Percentiles rank a stretch among this genome's conserved stretches.
Evolutionary conservation across 2,888 invertebrate genomes (phyloP).

Genomic region (Chrysolina haemoptera): DNA sequence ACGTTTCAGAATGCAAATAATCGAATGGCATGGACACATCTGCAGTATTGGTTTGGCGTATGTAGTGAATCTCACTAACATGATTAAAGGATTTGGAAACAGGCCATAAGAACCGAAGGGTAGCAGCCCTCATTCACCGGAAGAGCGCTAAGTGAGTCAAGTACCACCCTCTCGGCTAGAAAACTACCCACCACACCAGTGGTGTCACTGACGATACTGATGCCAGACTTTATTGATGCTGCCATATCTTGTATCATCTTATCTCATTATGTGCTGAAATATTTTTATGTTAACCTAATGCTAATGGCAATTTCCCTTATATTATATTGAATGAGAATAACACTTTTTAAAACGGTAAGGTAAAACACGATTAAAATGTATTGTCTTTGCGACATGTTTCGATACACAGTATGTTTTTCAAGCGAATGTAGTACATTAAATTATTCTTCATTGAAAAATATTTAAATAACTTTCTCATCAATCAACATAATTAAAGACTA

Average conservation of each 20-base stretch:
- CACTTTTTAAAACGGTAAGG: too few species aligned
- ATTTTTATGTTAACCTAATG: too few species aligned
- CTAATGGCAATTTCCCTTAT: too few species aligned
- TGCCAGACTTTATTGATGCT: background rate
- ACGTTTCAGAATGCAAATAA: slow-evolving; percentile 30
- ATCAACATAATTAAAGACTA: too few species aligned
- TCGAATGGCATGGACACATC: slow-evolving; percentile 29
- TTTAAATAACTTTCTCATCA: too few species aligned
- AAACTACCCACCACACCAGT: slow-evolving; percentile 38
- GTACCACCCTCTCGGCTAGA: slow-evolving; percentile 55
- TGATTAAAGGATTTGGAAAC: slow-evolving; percentile 64
- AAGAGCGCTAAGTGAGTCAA: slow-evolving; percentile 49
- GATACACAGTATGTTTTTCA: too few species aligned
- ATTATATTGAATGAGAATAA: too few species aligned
- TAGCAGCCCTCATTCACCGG: slow-evolving; percentile 62
- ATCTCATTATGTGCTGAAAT: too few species aligned
- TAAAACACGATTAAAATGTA: too few species aligned
- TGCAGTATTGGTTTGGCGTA: slow-evolving; percentile 46
- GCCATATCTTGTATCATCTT: background rate
- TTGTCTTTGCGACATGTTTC: too few species aligned
- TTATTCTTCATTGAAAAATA: too few species aligned
- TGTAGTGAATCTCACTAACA: slow-evolving; percentile 52
- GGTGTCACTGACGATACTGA: background rate
- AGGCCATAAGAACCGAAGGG: slow-evolving; percentile 53
- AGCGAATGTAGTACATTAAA: too few species aligned